Conservation (phyloP, 2,797 vertebrate genomes). For the Sebastes nivosus region DNA sequence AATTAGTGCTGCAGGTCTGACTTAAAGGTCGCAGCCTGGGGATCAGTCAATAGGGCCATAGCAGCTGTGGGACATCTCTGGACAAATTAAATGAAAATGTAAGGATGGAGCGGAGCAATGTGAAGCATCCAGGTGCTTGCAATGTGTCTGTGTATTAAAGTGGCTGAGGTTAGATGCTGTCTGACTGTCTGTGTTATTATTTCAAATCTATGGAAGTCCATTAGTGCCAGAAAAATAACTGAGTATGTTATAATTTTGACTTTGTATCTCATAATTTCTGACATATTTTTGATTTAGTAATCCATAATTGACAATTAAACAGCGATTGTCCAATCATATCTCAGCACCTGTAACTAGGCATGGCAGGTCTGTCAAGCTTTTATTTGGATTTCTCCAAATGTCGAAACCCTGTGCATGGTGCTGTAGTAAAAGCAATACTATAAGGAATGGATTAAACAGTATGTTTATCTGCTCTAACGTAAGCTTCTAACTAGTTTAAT, state of each 20-base stretch:
- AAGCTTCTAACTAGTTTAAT: not conserved
- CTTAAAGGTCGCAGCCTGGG: slow-evolving; percentile 62
- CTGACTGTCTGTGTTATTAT: not conserved
- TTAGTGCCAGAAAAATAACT: not conserved
- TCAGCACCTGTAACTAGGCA: not conserved
- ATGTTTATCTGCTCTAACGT: no score
- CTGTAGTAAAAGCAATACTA: not conserved
- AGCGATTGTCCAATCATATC: not conserved
- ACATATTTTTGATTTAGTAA: not conserved
- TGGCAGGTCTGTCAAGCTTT: not conserved
- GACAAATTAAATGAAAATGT: slow-evolving; percentile 62
- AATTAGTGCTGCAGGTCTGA: slow-evolving; percentile 65
- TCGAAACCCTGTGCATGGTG: not conserved
- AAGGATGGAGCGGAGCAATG: slow-evolving; percentile 10
- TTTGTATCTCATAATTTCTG: not conserved
- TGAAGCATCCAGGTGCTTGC: slow-evolving; percentile 3
- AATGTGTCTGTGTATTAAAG: not conserved
- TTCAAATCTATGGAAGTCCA: not conserved
- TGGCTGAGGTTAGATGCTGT: not conserved
- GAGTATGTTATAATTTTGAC: not conserved
- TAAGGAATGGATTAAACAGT: not conserved
- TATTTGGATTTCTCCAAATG: not conserved
- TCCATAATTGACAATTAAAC: not conserved
- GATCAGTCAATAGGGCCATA: slow-evolving; percentile 56
- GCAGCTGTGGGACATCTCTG: slow-evolving; percentile 41